Evolutionary conservation across 2,113 vertebrate species (phyloP).

Genomic region (Manacus vitellinus): DNA sequence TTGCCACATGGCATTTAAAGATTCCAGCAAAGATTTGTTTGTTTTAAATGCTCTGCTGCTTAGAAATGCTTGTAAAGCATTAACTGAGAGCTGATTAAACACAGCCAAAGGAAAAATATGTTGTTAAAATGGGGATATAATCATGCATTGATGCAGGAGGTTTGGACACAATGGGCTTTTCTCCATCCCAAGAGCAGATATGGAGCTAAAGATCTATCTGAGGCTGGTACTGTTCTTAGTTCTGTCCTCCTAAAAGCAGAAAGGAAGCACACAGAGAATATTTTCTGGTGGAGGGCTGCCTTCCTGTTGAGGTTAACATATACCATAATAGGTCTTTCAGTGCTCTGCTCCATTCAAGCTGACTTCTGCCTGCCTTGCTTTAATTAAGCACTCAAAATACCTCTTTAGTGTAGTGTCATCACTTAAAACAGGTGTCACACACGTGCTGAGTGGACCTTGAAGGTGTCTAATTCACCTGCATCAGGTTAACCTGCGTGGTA

Average conservation of each 20-base stretch:
- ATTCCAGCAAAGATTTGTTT: conserved; percentile 46
- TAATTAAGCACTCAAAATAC: neutral
- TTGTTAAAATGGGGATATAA: neutral
- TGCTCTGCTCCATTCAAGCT: neutral
- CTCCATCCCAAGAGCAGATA: neutral
- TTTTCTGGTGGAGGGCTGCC: neutral
- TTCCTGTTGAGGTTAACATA: neutral
- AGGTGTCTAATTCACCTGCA: neutral
- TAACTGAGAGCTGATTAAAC: conserved; percentile 6
- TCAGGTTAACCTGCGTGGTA: neutral
- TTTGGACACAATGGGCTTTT: neutral
- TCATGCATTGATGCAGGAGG: neutral
- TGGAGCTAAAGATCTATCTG: neutral
- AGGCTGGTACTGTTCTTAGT: neutral
- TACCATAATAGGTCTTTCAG: neutral
- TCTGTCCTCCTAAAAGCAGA: neutral
- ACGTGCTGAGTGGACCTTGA: neutral
- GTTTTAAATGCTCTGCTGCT: conserved; percentile 34
- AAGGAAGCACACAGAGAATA: neutral
- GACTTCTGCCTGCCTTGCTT: neutral
- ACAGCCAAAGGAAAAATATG: neutral
- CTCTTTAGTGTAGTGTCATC: neutral
- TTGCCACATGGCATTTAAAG: conserved; percentile 37
- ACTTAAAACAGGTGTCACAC: neutral
- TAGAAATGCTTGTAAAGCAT: conserved; percentile 44